Evolutionary conservation across 2,888 invertebrate genomes (phyloP).

Genomic region (Ecdyonurus torrentis): DNA sequence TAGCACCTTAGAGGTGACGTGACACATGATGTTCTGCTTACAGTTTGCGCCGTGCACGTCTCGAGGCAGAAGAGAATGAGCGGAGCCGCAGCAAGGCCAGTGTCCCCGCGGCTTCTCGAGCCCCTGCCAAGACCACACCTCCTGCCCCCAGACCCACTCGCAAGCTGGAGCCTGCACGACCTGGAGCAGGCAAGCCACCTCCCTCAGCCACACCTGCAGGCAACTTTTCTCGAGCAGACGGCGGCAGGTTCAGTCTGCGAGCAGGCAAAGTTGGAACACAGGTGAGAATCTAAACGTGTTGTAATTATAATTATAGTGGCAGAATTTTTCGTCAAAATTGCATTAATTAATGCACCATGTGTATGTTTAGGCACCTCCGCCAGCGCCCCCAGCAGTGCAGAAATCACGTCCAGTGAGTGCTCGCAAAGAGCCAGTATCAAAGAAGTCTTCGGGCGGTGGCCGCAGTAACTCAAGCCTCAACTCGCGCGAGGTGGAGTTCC

Average conservation of each 20-base stretch:
- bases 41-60: constrained; percentile 43
- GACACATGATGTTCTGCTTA: too few species aligned
- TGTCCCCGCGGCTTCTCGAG: constrained; percentile 3
- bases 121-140: constrained; percentile 15
- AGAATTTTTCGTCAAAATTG: neutral
- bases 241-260: constrained; percentile 46
- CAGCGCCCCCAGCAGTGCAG: neutral
- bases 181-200: constrained; percentile 12
- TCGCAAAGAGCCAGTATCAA: constrained; percentile 26
- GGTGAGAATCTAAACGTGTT: neutral
- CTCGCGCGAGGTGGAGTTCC: constrained; percentile 67
- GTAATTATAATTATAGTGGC: neutral
- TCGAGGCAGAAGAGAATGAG: constrained; percentile 25
- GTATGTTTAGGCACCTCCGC: neutral
- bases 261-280: constrained; percentile 16
- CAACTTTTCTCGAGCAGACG: constrained; percentile 37
- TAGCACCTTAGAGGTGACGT: neutral
- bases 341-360: neutral
- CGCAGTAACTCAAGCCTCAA: constrained; percentile 52
- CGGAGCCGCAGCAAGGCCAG: constrained; percentile 27
- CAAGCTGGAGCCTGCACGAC: constrained; percentile 14
- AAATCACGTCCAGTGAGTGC: constrained; percentile 17
- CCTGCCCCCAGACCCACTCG: constrained; percentile 10
- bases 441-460: constrained; percentile 24
- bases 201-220: constrained; percentile 2